phyloP scores from a whole-genome alignment of 1,140 invertebrate species.

The Onthophagus taurus region DNA sequence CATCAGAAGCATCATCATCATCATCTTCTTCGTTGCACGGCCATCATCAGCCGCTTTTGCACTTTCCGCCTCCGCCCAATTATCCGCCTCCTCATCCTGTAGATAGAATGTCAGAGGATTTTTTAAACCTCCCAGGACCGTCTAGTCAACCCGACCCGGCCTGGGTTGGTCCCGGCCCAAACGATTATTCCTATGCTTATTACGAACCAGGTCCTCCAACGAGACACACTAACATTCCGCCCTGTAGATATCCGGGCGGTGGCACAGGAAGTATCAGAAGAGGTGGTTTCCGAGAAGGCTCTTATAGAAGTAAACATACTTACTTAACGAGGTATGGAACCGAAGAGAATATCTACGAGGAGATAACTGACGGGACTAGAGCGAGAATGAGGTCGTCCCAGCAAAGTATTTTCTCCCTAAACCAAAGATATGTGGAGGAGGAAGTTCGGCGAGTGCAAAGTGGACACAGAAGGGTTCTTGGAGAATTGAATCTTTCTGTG shows the following conservation, averaged over 20 bases:
- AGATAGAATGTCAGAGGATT: conserved; percentile 25
- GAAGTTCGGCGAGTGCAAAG: conserved; percentile 70
- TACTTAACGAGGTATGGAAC: conserved; percentile 70
- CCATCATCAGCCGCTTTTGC: conserved; percentile 37
- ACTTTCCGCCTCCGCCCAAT: conserved; percentile 46
- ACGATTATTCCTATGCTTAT: conserved; percentile 70
- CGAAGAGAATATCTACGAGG: conserved; percentile 81
- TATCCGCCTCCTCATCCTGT: conserved; percentile 39
- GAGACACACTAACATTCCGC: conserved; percentile 48
- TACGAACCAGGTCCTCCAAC: conserved; percentile 54
- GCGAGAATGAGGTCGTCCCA: conserved; percentile 12
- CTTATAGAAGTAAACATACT: conserved; percentile 45
- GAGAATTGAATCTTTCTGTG: conserved; percentile 72
- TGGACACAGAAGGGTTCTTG: conserved; percentile 68
- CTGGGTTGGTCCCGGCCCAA: conserved; percentile 19
- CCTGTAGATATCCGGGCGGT: conserved; percentile 39
- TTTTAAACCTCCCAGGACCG: conserved; percentile 24
- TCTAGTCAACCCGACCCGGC: conserved; percentile 14
- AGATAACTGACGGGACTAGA: conserved; percentile 54
- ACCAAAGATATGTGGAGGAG: conserved; percentile 62
- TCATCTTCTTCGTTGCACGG: too few species aligned
- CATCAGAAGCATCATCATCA: conserved; percentile 9
- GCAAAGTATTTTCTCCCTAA: conserved; percentile 42
- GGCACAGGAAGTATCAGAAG: conserved; percentile 38
- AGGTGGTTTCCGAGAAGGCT: conserved; percentile 38